These are phyloP conservation scores for Lepus townsendii DNA, from an alignment of 2,797 vertebrate species.

Conservation along the genomic window DNA sequence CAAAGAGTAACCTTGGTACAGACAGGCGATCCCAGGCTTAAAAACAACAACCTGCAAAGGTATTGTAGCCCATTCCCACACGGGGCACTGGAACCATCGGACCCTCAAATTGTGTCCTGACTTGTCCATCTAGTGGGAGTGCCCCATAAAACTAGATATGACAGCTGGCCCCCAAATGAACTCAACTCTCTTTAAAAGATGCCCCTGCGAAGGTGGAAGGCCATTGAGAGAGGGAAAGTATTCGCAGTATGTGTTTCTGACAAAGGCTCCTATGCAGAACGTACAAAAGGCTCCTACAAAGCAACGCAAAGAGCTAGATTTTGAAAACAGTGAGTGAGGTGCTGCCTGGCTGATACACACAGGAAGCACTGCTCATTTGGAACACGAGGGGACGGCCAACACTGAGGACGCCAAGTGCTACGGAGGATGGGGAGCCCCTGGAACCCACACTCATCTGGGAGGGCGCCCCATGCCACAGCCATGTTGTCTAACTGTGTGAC, in stretches of 20 bases:
- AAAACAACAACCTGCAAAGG: background rate
- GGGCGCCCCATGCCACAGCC: background rate
- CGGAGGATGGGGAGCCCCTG: background rate
- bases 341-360: too few species aligned
- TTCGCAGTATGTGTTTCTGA: background rate
- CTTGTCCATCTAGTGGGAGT: background rate
- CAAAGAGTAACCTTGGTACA: background rate
- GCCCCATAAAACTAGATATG: constrained; percentile 11
- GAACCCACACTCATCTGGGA: background rate
- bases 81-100: background rate
- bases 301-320: background rate
- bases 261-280: background rate
- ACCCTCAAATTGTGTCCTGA: background rate
- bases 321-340: background rate
- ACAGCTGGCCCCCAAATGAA: constrained; percentile 8
- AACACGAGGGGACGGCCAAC: background rate
- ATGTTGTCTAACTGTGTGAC: background rate
- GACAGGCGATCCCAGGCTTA: background rate
- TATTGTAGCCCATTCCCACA: background rate
- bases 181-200: constrained; percentile 2
- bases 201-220: background rate
- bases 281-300: constrained; percentile 20
- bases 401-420: background rate
- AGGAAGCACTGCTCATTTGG: too few species aligned
- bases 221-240: background rate